Percentiles rank a stretch among this genome's conserved stretches.
Evolutionary conservation across 2,797 vertebrate genomes (phyloP).

Genomic region (Chloroceryle inda): DNA sequence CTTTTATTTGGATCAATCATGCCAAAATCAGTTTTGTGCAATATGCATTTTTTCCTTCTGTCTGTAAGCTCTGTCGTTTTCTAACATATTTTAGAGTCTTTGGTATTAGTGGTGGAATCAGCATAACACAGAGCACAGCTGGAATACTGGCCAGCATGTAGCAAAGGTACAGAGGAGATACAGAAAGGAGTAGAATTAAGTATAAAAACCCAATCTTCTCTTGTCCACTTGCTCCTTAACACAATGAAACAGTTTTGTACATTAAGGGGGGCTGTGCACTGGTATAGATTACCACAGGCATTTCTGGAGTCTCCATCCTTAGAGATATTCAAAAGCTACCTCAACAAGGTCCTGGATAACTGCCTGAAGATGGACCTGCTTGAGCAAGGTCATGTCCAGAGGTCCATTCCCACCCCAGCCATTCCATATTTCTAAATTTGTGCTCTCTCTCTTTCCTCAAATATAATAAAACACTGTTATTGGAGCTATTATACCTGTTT

Average conservation of each 20-base stretch:
- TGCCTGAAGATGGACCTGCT: not conserved
- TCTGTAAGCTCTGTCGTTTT: not conserved
- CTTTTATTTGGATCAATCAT: not conserved
- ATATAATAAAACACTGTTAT: not conserved
- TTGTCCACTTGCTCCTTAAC: not conserved
- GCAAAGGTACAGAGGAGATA: not conserved
- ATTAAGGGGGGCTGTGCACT: not conserved
- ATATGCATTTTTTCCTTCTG: not conserved
- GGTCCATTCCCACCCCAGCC: not conserved
- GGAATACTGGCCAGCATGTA: not conserved
- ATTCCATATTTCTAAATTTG: not conserved
- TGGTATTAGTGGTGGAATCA: not conserved
- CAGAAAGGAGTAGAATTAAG: too few species aligned
- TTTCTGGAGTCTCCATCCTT: not conserved
- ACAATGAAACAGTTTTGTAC: not conserved
- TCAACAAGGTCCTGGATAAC: not conserved
- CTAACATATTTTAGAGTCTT: not conserved
- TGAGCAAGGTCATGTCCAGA: not conserved
- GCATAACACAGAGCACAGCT: not conserved
- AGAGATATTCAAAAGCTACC: not conserved
- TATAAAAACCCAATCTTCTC: not conserved
- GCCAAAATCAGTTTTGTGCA: not conserved
- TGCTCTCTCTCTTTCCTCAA: not conserved
- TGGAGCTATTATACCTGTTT: not conserved
- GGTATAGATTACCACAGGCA: fast-evolving